A percentile compares a stretch with the other conserved stretches of the same genome.
Conservation (phyloP, 2,113 vertebrate genomes). For the Pan paniscus region DNA sequence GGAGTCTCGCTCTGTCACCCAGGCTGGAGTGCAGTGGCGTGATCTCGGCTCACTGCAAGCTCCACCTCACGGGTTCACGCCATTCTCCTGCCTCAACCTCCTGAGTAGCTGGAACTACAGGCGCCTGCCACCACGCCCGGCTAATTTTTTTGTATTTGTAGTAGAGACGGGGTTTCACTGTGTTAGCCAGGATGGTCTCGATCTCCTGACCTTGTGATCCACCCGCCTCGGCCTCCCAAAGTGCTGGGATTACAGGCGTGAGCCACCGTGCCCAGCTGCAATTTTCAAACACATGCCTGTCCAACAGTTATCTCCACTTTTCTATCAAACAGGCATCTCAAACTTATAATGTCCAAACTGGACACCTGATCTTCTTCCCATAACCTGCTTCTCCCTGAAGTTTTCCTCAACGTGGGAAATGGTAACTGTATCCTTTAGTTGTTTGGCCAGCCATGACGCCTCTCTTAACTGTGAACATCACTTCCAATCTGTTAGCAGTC, state of each 20-base stretch:
- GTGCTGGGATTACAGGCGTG: rapidly evolving
- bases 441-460: background rate
- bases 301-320: background rate
- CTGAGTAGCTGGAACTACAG: too few species aligned
- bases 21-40: rapidly evolving
- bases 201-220: too few species aligned
- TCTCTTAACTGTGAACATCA: background rate
- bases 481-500: background rate
- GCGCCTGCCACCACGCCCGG: rapidly evolving
- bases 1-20: rapidly evolving
- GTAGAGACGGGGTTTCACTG: too few species aligned
- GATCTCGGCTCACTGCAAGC: too few species aligned
- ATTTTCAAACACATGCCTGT: background rate
- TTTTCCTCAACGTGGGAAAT: background rate
- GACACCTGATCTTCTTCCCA: background rate
- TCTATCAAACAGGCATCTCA: background rate
- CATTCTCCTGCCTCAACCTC: too few species aligned
- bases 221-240: rapidly evolving
- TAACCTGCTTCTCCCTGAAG: background rate
- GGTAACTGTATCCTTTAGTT: background rate
- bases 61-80: rapidly evolving
- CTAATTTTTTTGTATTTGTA: too few species aligned
- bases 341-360: background rate
- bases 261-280: rapidly evolving
- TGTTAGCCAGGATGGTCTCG: too few species aligned